phyloP scores from a whole-genome alignment of 2,113 vertebrate species.

The Epinephelus fuscoguttatus region DNA sequence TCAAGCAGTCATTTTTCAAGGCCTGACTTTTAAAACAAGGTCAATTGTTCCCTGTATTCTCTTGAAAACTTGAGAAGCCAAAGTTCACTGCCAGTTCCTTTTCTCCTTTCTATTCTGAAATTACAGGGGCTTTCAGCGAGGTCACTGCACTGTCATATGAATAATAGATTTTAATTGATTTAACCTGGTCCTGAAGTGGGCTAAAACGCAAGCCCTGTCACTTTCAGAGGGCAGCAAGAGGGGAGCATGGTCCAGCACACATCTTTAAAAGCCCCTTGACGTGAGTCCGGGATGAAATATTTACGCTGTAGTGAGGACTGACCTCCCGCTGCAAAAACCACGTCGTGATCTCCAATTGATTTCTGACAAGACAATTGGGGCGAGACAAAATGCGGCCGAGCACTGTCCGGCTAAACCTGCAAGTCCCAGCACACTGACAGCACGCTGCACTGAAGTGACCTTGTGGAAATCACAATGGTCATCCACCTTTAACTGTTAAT shows the following conservation, averaged over 20 bases:
- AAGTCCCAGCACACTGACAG: slow-evolving; percentile 15
- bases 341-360: slow-evolving; percentile 94
- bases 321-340: slow-evolving; percentile 91
- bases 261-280: slow-evolving; percentile 95
- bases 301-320: slow-evolving; percentile 90
- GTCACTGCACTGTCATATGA: slow-evolving; percentile 89
- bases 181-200: slow-evolving; percentile 95
- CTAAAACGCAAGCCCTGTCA: slow-evolving; percentile 92
- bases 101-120: slow-evolving; percentile 77
- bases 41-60: slow-evolving; percentile 63
- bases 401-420: slow-evolving; percentile 80
- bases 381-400: slow-evolving; percentile 88
- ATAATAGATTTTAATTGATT: slow-evolving; percentile 99
- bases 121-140: slow-evolving; percentile 83
- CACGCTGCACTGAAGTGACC: not conserved
- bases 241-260: slow-evolving; percentile 89
- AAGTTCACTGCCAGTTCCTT: slow-evolving; percentile 74
- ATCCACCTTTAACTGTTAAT: slow-evolving; percentile 9
- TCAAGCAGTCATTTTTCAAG: slow-evolving; percentile 66
- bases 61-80: slow-evolving; percentile 71
- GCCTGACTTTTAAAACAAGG: slow-evolving; percentile 72
- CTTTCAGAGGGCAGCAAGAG: slow-evolving; percentile 90
- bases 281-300: slow-evolving; percentile 95
- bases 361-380: slow-evolving; percentile 94
- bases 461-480: slow-evolving; percentile 8